phyloP scores from a whole-genome alignment of 1,140 invertebrate species.

The Drosophila persimilis region DNA sequence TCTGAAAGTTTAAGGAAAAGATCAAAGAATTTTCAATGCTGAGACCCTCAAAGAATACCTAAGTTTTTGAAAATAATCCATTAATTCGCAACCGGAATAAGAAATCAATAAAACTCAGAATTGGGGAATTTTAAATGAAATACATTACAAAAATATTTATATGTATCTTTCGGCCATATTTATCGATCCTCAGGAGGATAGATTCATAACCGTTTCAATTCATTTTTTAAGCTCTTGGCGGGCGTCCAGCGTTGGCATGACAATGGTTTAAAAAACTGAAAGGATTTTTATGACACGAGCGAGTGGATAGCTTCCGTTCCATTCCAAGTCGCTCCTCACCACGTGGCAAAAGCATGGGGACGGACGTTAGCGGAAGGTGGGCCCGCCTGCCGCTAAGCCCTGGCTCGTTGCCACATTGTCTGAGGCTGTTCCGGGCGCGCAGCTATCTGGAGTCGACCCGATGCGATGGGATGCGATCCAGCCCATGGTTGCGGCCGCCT shows the following conservation, averaged over 20 bases:
- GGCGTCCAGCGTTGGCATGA: conserved; percentile 68
- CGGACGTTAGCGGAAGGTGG: conserved; percentile 14
- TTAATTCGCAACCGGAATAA: too few relatives aligned
- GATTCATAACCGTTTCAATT: conserved; percentile 6
- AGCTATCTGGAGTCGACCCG: conserved; percentile 9
- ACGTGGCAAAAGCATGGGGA: conserved; percentile 49
- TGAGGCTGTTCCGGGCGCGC: conserved; percentile 30
- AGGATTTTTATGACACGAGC: conserved; percentile 58
- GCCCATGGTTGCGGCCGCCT: conserved; percentile 60
- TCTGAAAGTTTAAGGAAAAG: too few relatives aligned
- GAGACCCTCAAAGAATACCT: too few relatives aligned
- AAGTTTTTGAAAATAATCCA: too few relatives aligned
- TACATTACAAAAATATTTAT: conserved; percentile 11
- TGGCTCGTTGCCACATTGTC: conserved; percentile 51
- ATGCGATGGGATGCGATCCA: conserved; percentile 8
- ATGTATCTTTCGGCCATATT: background rate
- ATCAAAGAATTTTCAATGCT: too few relatives aligned
- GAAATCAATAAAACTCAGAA: background rate
- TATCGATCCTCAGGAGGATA: conserved; percentile 17
- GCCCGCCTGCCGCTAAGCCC: conserved; percentile 19
- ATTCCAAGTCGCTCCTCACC: conserved; percentile 28
- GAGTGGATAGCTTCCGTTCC: conserved; percentile 47
- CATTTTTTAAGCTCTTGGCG: conserved; percentile 40
- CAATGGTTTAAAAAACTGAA: conserved; percentile 44
- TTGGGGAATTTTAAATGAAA: conserved; percentile 12